phyloP scores from a whole-genome alignment of 2,113 vertebrate genomes.

The Notarius quadriscutis region DNA sequence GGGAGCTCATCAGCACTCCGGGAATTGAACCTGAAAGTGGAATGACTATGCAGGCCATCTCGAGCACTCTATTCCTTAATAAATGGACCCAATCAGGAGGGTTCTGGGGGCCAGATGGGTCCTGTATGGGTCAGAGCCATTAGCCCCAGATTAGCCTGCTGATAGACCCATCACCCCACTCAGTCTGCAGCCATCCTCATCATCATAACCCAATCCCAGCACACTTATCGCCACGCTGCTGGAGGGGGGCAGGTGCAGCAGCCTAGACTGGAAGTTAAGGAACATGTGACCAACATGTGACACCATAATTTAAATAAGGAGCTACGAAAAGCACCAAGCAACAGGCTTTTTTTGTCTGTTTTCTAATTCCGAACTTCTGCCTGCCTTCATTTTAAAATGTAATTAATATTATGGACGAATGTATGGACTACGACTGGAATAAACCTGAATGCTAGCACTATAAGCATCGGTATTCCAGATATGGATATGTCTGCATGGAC shows the following conservation, averaged over 20 bases:
- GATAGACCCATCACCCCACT: slow-evolving; percentile 70
- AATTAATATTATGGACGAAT: too few relatives aligned
- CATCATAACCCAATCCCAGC: slow-evolving; percentile 71
- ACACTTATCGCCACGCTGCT: slow-evolving; percentile 37
- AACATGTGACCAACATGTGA: slow-evolving; percentile 30
- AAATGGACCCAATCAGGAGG: slow-evolving; percentile 76
- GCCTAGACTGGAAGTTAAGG: neutral
- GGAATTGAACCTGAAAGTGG: slow-evolving; percentile 67
- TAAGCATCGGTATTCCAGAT: neutral
- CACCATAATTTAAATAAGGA: neutral
- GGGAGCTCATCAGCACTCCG: slow-evolving; percentile 65
- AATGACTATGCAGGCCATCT: slow-evolving; percentile 67
- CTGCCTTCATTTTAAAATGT: neutral
- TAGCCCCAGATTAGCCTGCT: slow-evolving; percentile 74
- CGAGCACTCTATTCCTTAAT: slow-evolving; percentile 65
- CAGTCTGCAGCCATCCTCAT: slow-evolving; percentile 70
- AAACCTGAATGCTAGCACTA: neutral
- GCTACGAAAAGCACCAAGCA: neutral
- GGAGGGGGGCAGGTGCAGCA: slow-evolving; percentile 16
- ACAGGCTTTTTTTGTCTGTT: neutral
- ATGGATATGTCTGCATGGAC: neutral
- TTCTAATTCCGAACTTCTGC: neutral
- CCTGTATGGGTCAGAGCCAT: slow-evolving; percentile 77
- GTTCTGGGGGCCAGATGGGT: slow-evolving; percentile 76
- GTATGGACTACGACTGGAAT: neutral